Conservation (phyloP, 1,140 invertebrate species). For the Aphaenogaster floridana region DNA sequence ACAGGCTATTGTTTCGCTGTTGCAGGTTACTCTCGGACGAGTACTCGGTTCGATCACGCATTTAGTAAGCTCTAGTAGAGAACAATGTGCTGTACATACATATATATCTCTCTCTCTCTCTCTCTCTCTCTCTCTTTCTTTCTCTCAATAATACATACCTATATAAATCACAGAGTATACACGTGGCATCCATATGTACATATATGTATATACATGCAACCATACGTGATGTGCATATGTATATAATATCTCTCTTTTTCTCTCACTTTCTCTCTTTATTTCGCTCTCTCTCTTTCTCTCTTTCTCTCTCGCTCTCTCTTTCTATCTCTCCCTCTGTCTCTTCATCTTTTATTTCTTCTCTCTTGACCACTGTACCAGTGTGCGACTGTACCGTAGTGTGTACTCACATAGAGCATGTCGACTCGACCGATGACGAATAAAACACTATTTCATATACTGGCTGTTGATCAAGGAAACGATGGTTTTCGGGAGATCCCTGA, state of each 20-base stretch:
- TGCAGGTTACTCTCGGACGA: constrained; percentile 87
- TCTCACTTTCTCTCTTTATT: not conserved
- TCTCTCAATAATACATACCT: constrained; percentile 58
- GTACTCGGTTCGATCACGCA: constrained; percentile 87
- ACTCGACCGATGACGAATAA: constrained; percentile 71
- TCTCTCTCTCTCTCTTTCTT: constrained; percentile 31
- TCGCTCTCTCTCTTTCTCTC: not conserved
- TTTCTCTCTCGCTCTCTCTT: not conserved
- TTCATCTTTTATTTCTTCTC: constrained; percentile 3
- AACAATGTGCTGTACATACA: constrained; percentile 84
- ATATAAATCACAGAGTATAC: constrained; percentile 68
- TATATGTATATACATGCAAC: constrained; percentile 75
- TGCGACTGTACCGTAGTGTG: constrained; percentile 79
- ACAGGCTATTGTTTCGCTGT: constrained; percentile 86
- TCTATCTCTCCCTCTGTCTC: not conserved
- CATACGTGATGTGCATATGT: constrained; percentile 61
- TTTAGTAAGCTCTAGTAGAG: constrained; percentile 87
- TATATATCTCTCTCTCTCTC: constrained; percentile 72
- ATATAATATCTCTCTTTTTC: constrained; percentile 34
- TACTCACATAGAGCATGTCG: constrained; percentile 83
- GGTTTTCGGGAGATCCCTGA: not conserved
- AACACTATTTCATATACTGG: constrained; percentile 57
- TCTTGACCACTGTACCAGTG: constrained; percentile 57
- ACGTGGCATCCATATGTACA: constrained; percentile 73
- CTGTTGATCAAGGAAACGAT: not conserved